Evolutionary conservation across 2,888 invertebrate genomes (phyloP), one percentile per base, ranked within the genome.

Genomic region (Phyto melanocephala): DNA sequence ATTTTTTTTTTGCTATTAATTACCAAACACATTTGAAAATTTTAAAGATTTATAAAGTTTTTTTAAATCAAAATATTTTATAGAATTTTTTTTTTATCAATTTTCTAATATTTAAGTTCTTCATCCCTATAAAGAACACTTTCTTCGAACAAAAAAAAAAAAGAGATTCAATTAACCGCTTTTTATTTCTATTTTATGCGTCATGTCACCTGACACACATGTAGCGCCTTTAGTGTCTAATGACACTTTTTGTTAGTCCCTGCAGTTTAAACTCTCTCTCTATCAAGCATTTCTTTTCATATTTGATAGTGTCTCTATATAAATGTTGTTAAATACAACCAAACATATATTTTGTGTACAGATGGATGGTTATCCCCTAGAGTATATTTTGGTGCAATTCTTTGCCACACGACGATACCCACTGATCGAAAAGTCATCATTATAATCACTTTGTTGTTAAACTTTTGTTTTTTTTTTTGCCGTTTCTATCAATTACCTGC

Each of bases 321-420:
- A 40, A 65, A 7, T 60, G n/a, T n/a, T n/a, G n/a, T n/a, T n/a
- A n/a, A n/a, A n/a, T n/a, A n/a, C n/a, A n/a, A 42, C 15, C 17
- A 28, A 28, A 3, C 28, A 5, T 28, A 28, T 17, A n/a, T 13
- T 2, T 15, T n/a, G 42, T 56, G 40, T 33, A n/a, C 33, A 63
- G n/a, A n/a, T 40, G 33, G 4, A 10, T 42, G 35, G 62, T 37
- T 79, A 79, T 79, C 79, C 82, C 82, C 82, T 60, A 67, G 70
- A 67, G 82, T 71, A 75, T 79, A 82, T 75, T 82, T 71, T 71
- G 60, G 65, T 78, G 77, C 74, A 71, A 78, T 75, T 52, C 52
- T 67, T 10, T 50, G 58, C 33, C 79, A 72, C 80, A 63, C 28
- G 20, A 45, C 40, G 65, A 35, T 58, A 67, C 3, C 15, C 47